These are phyloP conservation scores for Baryphthengus martii DNA, from an alignment of 2,113 vertebrate species.

Conservation along the genomic window DNA sequence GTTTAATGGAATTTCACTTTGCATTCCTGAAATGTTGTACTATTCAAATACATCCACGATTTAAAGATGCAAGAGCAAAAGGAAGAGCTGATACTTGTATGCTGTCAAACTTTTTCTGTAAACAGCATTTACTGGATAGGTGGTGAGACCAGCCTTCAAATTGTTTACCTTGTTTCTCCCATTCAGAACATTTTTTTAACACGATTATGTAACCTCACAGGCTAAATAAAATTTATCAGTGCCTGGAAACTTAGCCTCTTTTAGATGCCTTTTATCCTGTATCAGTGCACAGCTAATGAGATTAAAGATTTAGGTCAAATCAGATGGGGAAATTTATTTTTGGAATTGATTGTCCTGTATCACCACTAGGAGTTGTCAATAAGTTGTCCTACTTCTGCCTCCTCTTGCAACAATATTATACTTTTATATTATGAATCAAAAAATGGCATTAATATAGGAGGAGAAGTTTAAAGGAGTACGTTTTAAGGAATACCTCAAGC, in stretches of 20 bases:
- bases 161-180: not conserved
- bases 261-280: slow-evolving; percentile 8
- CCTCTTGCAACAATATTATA: not conserved
- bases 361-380: not conserved
- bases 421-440: not conserved
- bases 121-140: not conserved
- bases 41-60: not conserved
- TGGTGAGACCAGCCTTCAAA: not conserved
- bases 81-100: not conserved
- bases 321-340: slow-evolving; percentile 26
- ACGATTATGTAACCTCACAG: not conserved
- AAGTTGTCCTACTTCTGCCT: slow-evolving; percentile 10
- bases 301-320: slow-evolving; percentile 57
- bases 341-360: not conserved
- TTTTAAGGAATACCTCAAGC: not conserved
- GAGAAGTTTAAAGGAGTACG: not conserved
- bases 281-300: slow-evolving; percentile 33
- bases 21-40: not conserved
- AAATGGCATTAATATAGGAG: not conserved
- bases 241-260: not conserved
- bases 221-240: not conserved
- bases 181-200: not conserved
- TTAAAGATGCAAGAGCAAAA: not conserved
- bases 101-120: not conserved
- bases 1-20: not conserved